Evolutionary conservation across 2,797 vertebrate species (phyloP), one percentile per base, ranked within the genome.

Genomic region (Mormyrops attenuatus): DNA sequence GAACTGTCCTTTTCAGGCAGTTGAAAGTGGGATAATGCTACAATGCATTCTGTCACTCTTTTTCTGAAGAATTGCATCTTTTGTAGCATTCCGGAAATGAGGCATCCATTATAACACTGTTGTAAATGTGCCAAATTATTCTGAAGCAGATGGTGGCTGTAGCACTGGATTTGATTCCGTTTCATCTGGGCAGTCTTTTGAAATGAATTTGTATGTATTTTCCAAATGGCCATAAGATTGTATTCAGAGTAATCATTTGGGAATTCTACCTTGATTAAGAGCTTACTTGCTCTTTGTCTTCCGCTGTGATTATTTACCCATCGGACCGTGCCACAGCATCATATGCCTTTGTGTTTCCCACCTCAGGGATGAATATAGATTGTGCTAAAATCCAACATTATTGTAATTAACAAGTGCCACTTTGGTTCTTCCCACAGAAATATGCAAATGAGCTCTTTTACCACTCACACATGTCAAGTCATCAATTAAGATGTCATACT

Each of bases 401-500:
- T 91, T 92, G 92, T 95, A 94, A 95, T 95, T 94, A 94, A 93
- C 91, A 91, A 85, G 88, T 82, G 93, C 77, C 44, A 89, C 90
- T 92, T 89, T 90, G 84, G 34, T 9, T 57, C 88, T 91, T 60
- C 26, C 84, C 85, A 85, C 82, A 86, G 86, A 84, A 89, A 91
- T 52, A 89, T 44, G 60, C 66, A 90, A 90, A 41, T 82, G 88
- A 89, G 63, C 66, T 88, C 88, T 89, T 92, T 90, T 91, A 88
- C 88, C 88, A 90, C 91, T 93, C 92, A 87, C 82, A 88, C 89
- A 92, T 93, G 91, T 93, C 92, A 93, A 92, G 90, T 89, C 60
- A 90, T 88, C 94, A 92, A 94, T 94, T 95, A 94, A 92, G 92
- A 89, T 93, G 92, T 94, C 92, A 92, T 90, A 88, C 90, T 88